phyloP scores from a whole-genome alignment of 2,888 invertebrate genomes.

The Cephus nigrinus region DNA sequence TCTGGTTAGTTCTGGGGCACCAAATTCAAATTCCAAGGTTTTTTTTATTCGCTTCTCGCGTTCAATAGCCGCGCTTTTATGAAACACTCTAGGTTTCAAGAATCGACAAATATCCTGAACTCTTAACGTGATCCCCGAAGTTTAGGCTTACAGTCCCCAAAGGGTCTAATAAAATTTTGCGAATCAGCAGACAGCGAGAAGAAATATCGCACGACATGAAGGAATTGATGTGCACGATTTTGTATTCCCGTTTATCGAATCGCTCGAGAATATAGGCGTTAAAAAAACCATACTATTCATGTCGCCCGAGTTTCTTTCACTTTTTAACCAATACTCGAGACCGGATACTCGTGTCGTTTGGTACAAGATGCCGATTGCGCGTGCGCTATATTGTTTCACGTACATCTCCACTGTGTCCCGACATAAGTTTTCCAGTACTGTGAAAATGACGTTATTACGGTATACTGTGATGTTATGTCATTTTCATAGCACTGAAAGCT shows the following conservation, averaged over 20 bases:
- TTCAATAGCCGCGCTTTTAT: conserved; percentile 1
- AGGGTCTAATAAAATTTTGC: not conserved
- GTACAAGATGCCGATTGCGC: not conserved
- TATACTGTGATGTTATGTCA: no score
- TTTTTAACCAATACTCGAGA: not conserved
- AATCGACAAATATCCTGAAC: not conserved
- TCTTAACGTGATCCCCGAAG: not conserved
- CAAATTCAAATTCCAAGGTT: conserved; percentile 46
- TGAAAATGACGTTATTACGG: no score
- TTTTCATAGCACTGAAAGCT: no score
- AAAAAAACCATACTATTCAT: not conserved
- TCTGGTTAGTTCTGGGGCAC: conserved; percentile 31
- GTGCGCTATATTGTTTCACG: not conserved
- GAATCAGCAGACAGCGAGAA: not conserved
- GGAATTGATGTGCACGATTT: not conserved
- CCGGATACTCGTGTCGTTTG: not conserved
- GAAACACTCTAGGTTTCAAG: conserved; percentile 4
- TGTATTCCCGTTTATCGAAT: not conserved
- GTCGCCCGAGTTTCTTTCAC: not conserved
- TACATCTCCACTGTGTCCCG: not conserved
- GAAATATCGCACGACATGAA: not conserved
- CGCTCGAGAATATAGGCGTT: not conserved
- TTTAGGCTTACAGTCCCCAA: not conserved
- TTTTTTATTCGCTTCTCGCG: not conserved
- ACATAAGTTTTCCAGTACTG: no score